Evolutionary conservation across 2,888 invertebrate species (phyloP).

Genomic region (Polydrusus cervinus): DNA sequence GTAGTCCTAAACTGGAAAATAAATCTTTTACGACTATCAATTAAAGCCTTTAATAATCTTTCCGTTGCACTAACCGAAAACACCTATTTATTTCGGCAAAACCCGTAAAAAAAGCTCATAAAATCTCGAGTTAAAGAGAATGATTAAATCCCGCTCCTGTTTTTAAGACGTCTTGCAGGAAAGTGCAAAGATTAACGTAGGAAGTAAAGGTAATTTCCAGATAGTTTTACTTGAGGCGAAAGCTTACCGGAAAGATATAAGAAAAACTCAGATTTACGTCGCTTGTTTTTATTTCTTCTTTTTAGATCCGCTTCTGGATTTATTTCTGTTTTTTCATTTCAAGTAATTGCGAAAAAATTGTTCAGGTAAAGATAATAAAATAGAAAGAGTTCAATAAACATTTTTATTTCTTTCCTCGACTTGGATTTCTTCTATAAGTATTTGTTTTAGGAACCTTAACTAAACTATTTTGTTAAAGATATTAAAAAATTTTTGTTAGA

Average conservation of each 20-base stretch:
- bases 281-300: conserved; percentile 25
- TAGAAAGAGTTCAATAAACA: neutral
- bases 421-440: neutral
- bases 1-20: neutral
- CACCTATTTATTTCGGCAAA: conserved; percentile 15
- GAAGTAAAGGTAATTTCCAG: conserved; percentile 23
- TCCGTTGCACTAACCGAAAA: conserved; percentile 4
- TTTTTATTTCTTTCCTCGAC: neutral
- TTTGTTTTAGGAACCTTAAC: no score
- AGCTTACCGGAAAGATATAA: conserved; percentile 22
- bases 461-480: no score
- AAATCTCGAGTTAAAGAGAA: conserved; percentile 23
- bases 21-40: conserved; percentile 11
- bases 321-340: conserved; percentile 6
- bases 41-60: conserved; percentile 15
- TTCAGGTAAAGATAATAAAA: neutral
- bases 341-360: neutral
- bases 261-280: conserved; percentile 22
- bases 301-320: neutral
- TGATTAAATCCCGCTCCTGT: conserved; percentile 26
- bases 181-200: conserved; percentile 26
- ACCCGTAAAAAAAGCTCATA: conserved; percentile 16
- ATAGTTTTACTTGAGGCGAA: conserved; percentile 24
- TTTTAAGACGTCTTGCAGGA: conserved; percentile 26
- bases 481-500: no score